Evolutionary conservation across 2,888 invertebrate species (phyloP).

Genomic region (Zonitis immaculata): DNA sequence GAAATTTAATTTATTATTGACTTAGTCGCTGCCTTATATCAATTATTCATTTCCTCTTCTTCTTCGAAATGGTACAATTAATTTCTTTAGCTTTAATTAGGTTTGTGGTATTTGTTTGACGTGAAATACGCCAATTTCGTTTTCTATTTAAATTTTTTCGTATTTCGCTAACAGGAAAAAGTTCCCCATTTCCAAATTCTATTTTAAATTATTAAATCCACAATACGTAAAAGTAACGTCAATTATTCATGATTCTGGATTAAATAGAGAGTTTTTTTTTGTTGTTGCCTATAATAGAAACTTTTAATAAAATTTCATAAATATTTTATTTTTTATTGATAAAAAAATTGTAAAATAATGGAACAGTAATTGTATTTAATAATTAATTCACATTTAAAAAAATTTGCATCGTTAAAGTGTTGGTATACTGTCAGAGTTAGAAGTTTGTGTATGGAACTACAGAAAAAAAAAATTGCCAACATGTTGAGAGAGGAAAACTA

Average conservation of each 20-base stretch:
- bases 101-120: not conserved
- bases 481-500: constrained; percentile 10
- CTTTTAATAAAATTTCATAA: no score
- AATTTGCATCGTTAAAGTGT: constrained; percentile 24
- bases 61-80: not conserved
- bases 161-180: no score
- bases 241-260: no score
- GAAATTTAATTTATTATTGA: not conserved
- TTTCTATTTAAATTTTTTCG: no score
- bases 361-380: not conserved
- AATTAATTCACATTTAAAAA: not conserved
- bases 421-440: constrained; percentile 23
- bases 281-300: no score
- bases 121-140: not conserved
- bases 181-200: no score
- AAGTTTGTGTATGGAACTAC: constrained; percentile 16
- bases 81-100: not conserved
- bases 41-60: not conserved
- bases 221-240: no score
- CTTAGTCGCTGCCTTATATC: not conserved
- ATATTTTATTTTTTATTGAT: no score
- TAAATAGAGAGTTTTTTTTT: no score
- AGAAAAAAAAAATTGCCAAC: constrained; percentile 28
- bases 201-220: no score
- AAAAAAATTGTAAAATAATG: no score